Conservation (phyloP, 2,888 invertebrate species). For the Cactoblastis cactorum region DNA sequence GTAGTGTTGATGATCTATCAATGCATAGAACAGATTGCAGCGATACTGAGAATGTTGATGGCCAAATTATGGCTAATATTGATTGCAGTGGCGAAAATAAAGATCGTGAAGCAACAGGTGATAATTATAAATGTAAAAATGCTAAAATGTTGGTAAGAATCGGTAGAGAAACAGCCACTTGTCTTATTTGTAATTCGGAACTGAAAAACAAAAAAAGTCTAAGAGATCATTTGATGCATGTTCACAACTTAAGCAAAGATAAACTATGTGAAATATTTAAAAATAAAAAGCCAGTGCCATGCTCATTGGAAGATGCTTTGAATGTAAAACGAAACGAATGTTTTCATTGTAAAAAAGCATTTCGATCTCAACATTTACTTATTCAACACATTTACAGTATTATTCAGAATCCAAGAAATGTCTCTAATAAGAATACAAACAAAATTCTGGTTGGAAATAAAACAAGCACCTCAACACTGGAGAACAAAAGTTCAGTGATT, state of each 20-base stretch:
- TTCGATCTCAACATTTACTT: conserved; percentile 39
- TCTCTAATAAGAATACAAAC: not conserved
- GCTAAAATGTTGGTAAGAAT: not conserved
- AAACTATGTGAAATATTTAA: not conserved
- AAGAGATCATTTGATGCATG: not conserved
- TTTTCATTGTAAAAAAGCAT: conserved; percentile 49
- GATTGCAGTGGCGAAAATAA: not conserved
- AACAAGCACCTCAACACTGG: conserved; percentile 12
- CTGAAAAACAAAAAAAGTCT: not conserved
- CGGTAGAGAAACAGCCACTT: not conserved
- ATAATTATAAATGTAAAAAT: not conserved
- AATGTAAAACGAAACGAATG: conserved; percentile 29
- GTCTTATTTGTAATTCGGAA: not conserved
- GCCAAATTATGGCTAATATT: no score
- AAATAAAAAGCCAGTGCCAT: not conserved
- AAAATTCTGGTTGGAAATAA: conserved; percentile 1
- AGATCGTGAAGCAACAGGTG: not conserved
- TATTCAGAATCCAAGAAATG: conserved; percentile 33
- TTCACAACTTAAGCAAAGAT: not conserved
- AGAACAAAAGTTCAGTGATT: not conserved
- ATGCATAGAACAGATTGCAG: not conserved
- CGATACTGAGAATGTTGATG: not conserved
- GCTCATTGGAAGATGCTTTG: not conserved
- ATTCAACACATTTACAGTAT: conserved; percentile 58
- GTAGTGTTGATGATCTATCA: conserved; percentile 7